Base-by-base conservation (phyloP, 1,140 invertebrate species). In the Leguminivora glycinivorella region DNA sequence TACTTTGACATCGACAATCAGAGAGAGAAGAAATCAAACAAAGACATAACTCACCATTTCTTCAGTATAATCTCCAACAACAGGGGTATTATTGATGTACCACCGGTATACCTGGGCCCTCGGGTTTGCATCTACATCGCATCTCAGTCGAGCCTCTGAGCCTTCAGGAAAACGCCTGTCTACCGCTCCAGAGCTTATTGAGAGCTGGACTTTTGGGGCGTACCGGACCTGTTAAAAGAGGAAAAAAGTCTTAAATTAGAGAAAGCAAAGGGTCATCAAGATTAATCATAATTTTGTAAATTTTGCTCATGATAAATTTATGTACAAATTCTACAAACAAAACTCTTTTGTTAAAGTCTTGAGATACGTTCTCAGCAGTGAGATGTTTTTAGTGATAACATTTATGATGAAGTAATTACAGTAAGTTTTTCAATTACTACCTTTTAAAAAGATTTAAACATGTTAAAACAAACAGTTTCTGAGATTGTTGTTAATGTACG, bases 111-210 rank as follows among this genome's bases (percentile, higher is more conserved):
- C 94, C 31, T 97, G 94, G 29, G 96, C 93, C 0, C 93, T 85
- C 1, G 98, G 98, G 93, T 98, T 98, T 0, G 97, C 97, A 68
- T 97, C 95, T 1, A 96, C 97, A 73, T 94, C 92, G 83, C 98
- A 99, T 47, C 74, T 72, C 68, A 91, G 75, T 66, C 87, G 80
- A 0, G 82, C 96, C 83, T 97, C 96, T 43, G 95, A 94, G n/a
- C 96, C 95, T 92, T 98, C 97, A 12, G 95, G 93, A 75, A 98
- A 95, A 70, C 94, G 93, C 3, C 93, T 94, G 56, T 93, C 94
- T 2, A 79, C 70, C 2, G 93, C 91, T 2, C 94, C 95, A 1
- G 94, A 93, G 66, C 94, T 92, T 29, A 96, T 93, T 14, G 93
- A 93, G 0, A 96, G 91, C 1, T 94, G 93, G 56, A 96, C 96